Evolutionary conservation across 2,888 invertebrate species (phyloP).

Genomic region (Drosophila conformis): DNA sequence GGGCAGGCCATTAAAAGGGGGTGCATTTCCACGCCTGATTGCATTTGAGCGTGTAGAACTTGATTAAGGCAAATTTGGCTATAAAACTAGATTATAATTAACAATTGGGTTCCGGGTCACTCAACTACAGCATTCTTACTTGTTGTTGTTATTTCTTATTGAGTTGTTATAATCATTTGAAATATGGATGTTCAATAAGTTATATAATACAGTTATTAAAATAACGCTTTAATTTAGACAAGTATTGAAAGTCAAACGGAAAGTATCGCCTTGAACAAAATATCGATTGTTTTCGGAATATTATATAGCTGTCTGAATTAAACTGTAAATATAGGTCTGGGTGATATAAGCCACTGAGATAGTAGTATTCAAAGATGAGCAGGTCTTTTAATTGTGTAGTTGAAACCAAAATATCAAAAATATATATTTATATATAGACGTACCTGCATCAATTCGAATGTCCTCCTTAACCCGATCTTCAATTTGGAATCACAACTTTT

Average conservation of each 20-base stretch:
- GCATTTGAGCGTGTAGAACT: background rate
- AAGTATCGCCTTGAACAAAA: too few relatives aligned
- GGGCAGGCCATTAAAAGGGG: background rate
- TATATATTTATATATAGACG: background rate
- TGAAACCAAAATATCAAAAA: background rate
- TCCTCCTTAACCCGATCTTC: background rate
- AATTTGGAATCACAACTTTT: rapidly evolving
- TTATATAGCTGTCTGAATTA: rapidly evolving
- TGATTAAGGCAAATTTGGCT: too few relatives aligned
- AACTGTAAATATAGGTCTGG: too few relatives aligned
- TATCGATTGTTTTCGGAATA: too few relatives aligned
- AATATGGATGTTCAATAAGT: background rate
- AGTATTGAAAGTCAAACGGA: too few relatives aligned
- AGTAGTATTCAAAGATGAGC: too few relatives aligned
- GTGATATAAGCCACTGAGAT: too few relatives aligned
- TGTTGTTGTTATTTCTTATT: background rate
- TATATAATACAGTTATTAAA: background rate
- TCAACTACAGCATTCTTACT: background rate
- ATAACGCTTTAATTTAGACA: background rate
- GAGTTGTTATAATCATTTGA: background rate
- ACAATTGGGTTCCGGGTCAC: background rate
- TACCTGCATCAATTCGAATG: background rate
- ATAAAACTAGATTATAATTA: background rate
- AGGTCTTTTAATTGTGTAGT: background rate
- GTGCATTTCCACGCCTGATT: background rate